phyloP scores from a whole-genome alignment of 92 coral and sea anemone genomes.

The Zoanthus solanderi region DNA sequence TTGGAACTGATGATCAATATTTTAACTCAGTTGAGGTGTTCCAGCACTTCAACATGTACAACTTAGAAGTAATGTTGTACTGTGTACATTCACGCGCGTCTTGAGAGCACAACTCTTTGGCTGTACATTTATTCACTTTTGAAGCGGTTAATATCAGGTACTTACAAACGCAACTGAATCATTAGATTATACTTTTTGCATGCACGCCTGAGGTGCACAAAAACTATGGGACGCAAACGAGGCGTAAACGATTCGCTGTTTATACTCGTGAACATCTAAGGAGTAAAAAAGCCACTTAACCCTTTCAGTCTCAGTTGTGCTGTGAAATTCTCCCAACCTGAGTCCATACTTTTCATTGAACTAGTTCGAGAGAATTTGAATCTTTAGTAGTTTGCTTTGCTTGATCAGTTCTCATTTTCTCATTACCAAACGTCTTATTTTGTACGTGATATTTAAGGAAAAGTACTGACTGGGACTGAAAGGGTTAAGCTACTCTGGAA shows the following conservation, averaged over 20 bases:
- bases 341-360: no score
- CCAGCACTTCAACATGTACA: background rate
- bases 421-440: no score
- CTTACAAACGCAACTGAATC: background rate
- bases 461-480: no score
- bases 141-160: background rate
- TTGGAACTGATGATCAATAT: background rate
- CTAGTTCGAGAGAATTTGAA: no score
- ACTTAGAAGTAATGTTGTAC: background rate
- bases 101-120: background rate
- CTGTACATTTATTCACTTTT: background rate
- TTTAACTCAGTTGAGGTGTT: background rate
- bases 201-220: background rate
- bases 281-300: background rate
- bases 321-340: no score
- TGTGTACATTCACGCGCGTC: background rate
- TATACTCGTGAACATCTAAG: background rate
- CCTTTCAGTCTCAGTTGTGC: no score
- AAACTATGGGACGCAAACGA: background rate
- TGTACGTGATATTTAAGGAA: no score
- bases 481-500: no score
- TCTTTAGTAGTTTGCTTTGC: no score
- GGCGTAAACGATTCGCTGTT: background rate
- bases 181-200: background rate
- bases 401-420: no score